Conservation (phyloP, 1,140 invertebrate genomes). For the Phthorimaea operculella region DNA sequence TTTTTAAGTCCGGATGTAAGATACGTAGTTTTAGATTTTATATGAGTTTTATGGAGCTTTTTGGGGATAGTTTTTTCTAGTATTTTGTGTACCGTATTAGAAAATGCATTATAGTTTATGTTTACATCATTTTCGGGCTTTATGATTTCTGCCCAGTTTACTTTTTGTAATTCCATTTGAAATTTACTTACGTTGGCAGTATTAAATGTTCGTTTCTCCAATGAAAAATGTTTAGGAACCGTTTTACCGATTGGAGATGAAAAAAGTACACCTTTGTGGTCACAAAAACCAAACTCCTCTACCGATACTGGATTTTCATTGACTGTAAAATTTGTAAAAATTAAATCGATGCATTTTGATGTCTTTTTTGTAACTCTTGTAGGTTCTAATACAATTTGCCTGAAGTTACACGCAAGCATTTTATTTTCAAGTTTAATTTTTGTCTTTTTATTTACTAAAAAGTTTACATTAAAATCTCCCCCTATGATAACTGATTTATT, state of each 20-base stretch:
- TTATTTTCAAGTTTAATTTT: slow-evolving; percentile 2
- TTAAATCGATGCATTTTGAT: slow-evolving; percentile 8
- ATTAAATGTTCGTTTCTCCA: slow-evolving; percentile 2
- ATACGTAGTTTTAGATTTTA: slow-evolving; percentile 4
- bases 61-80: slow-evolving; percentile 8
- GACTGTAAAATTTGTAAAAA: slow-evolving; percentile 6
- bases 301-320: not conserved
- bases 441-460: not conserved
- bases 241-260: not conserved
- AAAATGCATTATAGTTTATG: slow-evolving; percentile 6
- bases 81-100: not conserved
- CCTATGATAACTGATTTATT: slow-evolving; percentile 5
- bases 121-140: slow-evolving; percentile 4
- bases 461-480: slow-evolving; percentile 8
- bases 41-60: not conserved
- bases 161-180: not conserved
- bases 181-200: not conserved
- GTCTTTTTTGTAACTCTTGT: slow-evolving; percentile 3
- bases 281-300: slow-evolving; percentile 6
- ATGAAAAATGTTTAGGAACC: not conserved
- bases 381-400: not conserved
- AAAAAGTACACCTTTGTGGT: slow-evolving; percentile 6
- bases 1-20: slow-evolving; percentile 5
- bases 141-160: slow-evolving; percentile 1
- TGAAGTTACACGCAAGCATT: slow-evolving; percentile 3